Percentiles rank a stretch among this genome's conserved stretches.
phyloP scores from a whole-genome alignment of 2,113 vertebrate genomes.

The Columba livia region DNA sequence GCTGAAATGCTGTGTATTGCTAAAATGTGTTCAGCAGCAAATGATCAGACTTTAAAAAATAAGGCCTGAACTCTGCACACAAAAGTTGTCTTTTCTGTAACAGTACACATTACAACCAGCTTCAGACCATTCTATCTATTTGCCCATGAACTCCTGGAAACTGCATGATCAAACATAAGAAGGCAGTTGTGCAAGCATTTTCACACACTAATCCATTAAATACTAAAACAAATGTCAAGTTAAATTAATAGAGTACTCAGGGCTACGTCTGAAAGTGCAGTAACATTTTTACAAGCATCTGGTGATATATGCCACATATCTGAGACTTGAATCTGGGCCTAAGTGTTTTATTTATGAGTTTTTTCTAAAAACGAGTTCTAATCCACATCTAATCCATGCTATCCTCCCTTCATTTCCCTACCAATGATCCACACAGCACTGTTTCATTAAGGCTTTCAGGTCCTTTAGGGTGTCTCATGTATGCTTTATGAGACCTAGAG shows the following conservation, averaged over 20 bases:
- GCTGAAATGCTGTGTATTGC: background rate
- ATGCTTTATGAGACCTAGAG: background rate
- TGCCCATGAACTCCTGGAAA: background rate
- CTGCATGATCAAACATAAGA: background rate
- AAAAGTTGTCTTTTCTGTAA: background rate
- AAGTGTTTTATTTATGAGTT: conserved; percentile 65
- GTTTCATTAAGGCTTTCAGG: background rate
- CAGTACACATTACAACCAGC: background rate
- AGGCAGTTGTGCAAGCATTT: conserved; percentile 20
- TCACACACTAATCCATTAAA: conserved; percentile 44
- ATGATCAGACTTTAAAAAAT: background rate
- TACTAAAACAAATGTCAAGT: conserved; percentile 44
- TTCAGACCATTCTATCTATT: background rate
- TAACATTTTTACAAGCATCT: conserved; percentile 68
- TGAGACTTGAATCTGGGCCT: conserved; percentile 32
- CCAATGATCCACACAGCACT: background rate
- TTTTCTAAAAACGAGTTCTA: conserved; percentile 59
- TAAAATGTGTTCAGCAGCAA: background rate
- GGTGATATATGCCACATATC: conserved; percentile 43
- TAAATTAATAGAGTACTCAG: conserved; percentile 60
- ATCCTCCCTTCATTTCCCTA: background rate
- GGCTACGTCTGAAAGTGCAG: conserved; percentile 25
- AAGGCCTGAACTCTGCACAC: background rate
- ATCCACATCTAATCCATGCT: conserved; percentile 55
- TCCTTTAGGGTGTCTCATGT: background rate